phyloP scores from a whole-genome alignment of 2,113 vertebrate species.

The Drymodes brunneopygia region DNA sequence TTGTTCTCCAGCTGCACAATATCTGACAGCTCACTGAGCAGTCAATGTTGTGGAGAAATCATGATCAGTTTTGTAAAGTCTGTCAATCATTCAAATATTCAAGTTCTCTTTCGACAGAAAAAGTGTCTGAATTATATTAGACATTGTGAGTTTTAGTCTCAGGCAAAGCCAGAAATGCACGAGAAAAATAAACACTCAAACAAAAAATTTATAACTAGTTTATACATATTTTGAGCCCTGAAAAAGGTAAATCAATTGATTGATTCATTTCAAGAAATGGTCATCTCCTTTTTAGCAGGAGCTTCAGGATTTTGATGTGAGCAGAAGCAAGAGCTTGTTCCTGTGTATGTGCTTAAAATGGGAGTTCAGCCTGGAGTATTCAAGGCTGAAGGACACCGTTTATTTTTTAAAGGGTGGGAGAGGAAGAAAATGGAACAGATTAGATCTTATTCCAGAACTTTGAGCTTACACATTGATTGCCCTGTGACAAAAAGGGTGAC shows the following conservation, averaged over 20 bases:
- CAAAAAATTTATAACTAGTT: not conserved
- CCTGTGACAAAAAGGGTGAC: not conserved
- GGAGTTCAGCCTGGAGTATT: not conserved
- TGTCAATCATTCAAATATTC: conserved; percentile 24
- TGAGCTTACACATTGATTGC: not conserved
- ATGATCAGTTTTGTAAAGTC: not conserved
- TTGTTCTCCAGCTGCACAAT: not conserved
- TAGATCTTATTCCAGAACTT: not conserved
- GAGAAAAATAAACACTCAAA: not conserved
- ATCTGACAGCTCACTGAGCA: conserved; percentile 1
- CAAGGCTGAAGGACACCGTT: not conserved
- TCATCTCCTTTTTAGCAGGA: not conserved
- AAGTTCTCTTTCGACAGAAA: not conserved
- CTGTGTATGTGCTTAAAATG: not conserved
- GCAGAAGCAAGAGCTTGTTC: not conserved
- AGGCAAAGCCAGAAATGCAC: not conserved
- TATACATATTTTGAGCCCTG: not conserved
- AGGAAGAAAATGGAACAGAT: not conserved
- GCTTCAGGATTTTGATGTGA: not conserved
- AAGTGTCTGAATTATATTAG: not conserved
- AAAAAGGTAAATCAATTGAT: not conserved
- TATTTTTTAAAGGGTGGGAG: not conserved
- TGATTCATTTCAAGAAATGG: not conserved
- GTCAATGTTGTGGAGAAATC: conserved; percentile 3
- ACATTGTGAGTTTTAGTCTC: not conserved